These are phyloP conservation scores for Dryas iulia DNA, from an alignment of 1,140 invertebrate species.

Conservation along the genomic window DNA sequence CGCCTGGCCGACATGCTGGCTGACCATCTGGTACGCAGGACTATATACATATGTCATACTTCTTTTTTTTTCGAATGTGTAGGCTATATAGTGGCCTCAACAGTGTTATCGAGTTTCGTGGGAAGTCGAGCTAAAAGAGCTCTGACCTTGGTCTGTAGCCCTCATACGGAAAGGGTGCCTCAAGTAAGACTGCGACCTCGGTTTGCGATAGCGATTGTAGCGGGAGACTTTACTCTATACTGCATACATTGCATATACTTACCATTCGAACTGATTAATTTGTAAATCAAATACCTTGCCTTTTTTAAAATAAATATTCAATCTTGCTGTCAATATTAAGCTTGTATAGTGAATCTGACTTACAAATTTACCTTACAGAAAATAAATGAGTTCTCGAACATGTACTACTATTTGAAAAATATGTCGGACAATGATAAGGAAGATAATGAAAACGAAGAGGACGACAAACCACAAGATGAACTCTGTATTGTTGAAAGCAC, in stretches of 20 bases:
- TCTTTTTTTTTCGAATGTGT: no score
- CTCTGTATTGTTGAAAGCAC: slow-evolving; percentile 59
- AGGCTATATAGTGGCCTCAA: no score
- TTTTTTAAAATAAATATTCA: slow-evolving; percentile 2
- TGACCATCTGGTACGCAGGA: slow-evolving; percentile 89
- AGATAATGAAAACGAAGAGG: slow-evolving; percentile 53
- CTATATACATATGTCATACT: no score
- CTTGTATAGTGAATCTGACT: slow-evolving; percentile 71
- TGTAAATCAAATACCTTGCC: background rate
- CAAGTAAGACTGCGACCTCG: no score
- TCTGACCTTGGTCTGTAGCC: no score
- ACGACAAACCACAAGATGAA: slow-evolving; percentile 48
- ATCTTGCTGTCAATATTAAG: slow-evolving; percentile 37
- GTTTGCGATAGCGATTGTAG: no score
- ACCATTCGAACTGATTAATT: no score
- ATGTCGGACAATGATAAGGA: slow-evolving; percentile 82
- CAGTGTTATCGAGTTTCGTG: no score
- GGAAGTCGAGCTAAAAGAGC: no score
- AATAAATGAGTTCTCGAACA: slow-evolving; percentile 90
- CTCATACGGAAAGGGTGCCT: no score
- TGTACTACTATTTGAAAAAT: slow-evolving; percentile 91
- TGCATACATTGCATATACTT: no score
- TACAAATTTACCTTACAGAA: slow-evolving; percentile 68
- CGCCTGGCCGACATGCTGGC: slow-evolving; percentile 86
- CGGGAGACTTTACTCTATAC: no score